Conservation (phyloP, 2,888 invertebrate species). For the Agrotis ipsilon region DNA sequence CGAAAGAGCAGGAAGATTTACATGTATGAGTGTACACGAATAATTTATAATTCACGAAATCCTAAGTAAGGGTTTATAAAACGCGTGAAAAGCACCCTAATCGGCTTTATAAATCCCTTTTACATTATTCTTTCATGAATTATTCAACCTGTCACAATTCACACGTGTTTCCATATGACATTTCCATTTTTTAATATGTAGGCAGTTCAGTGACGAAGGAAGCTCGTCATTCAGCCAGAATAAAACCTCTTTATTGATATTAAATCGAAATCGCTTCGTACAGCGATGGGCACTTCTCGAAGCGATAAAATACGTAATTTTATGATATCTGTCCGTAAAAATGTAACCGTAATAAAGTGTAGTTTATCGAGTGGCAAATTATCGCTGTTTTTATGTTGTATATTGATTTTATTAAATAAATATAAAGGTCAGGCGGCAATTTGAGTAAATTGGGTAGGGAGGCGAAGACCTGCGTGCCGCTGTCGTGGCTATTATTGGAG, state of each 20-base stretch:
- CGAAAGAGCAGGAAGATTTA: too few relatives aligned
- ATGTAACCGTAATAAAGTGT: slow-evolving; percentile 61
- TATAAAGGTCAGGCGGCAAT: slow-evolving; percentile 21
- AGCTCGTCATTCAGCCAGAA: slow-evolving; percentile 32
- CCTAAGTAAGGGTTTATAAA: slow-evolving; percentile 3
- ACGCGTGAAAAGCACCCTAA: not conserved
- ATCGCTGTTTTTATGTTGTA: slow-evolving; percentile 54
- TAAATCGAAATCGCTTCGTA: slow-evolving; percentile 40
- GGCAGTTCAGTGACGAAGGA: slow-evolving; percentile 22
- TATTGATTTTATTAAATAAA: slow-evolving; percentile 51
- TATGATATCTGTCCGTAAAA: slow-evolving; percentile 59
- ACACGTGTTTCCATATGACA: slow-evolving; percentile 36
- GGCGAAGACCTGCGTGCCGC: not conserved
- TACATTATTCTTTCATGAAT: slow-evolving; percentile 21
- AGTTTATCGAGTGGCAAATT: slow-evolving; percentile 72
- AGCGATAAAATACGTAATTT: slow-evolving; percentile 64
- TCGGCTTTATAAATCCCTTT: not conserved
- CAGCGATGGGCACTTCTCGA: slow-evolving; percentile 16
- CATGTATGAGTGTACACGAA: not conserved
- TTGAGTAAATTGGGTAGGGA: slow-evolving; percentile 28
- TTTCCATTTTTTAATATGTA: slow-evolving; percentile 33
- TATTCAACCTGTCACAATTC: slow-evolving; percentile 6
- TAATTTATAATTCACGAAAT: not conserved
- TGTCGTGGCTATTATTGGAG: slow-evolving; percentile 31
- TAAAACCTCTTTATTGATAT: slow-evolving; percentile 61